phyloP scores from a whole-genome alignment of 2,797 vertebrate genomes.

The Circus cinereus region DNA sequence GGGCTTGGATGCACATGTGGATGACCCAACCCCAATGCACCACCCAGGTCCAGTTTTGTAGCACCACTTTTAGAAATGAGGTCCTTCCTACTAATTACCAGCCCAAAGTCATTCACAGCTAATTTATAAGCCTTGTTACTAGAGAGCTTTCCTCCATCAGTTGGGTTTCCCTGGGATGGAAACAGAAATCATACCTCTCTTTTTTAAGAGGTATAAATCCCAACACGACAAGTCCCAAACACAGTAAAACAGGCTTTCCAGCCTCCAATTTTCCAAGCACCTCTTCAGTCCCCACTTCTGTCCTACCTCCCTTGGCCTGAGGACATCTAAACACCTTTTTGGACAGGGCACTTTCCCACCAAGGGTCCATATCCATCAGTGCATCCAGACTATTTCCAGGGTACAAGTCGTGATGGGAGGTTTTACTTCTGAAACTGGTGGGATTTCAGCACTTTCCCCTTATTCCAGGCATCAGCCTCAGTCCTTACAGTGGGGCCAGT shows the following conservation, averaged over 20 bases:
- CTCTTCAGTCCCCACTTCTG: not conserved
- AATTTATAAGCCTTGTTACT: not conserved
- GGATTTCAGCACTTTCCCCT: not conserved
- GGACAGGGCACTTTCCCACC: not conserved
- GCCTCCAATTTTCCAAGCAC: not conserved
- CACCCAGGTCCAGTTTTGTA: accelerated
- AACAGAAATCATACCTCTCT: not conserved
- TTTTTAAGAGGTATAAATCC: not conserved
- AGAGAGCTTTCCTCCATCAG: not conserved
- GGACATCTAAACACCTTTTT: not conserved
- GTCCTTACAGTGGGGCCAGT: not conserved
- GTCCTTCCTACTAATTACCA: not conserved
- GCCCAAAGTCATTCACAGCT: not conserved
- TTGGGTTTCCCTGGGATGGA: not conserved
- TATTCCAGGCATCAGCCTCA: not conserved
- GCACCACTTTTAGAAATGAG: not conserved
- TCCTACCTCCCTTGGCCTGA: not conserved
- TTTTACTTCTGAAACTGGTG: not conserved
- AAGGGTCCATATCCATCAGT: not conserved
- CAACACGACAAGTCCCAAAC: not conserved
- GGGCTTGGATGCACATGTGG: accelerated
- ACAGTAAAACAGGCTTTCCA: not conserved
- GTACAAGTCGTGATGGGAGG: accelerated
- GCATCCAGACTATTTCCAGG: not conserved
- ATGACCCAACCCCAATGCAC: accelerated